Evolutionary conservation across 2,888 invertebrate genomes (phyloP), one percentile per base, ranked within the genome.

Genomic region (Cataglyphis rosenhaueri): DNA sequence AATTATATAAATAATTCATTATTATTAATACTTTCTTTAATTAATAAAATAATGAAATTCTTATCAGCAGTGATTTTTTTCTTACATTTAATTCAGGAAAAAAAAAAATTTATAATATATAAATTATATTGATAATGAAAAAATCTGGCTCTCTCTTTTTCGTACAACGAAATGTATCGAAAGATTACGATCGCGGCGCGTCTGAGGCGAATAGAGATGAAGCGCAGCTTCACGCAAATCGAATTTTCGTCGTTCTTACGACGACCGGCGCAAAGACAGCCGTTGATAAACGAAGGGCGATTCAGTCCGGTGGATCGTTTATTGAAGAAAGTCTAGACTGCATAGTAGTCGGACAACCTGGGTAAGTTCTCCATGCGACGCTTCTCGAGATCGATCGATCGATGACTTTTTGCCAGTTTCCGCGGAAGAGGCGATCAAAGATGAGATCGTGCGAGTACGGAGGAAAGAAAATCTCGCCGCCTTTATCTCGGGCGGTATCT

Each of bases 341-440:
- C 48, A 64, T 64, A 61, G 61, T 38, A 35, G 10, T 66, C 64
- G 57, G 38, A 78, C 44, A 84, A 52, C 15, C 75, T 61, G 32
- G 25, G 21, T 41, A 61, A 35, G 41, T 81, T 75, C 57, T 75
- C 25, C 18, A 25, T 55, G 59, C n/a, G 38, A 79, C 57, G 29
- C 66, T 76, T 70, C 15, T 8, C 70, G 61, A 38, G 48, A 62
- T 62, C 55, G 52, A 76, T 59, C 52, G 71, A 62, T 84, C 68
- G 64, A 66, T 78, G 81, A 57, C 44, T 81, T 84, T 83, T 78
- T 81, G 62, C 55, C 55, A 35, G 12, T 52, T 52, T 84, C 59
- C 86, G 82, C 87, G 87, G 84, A 90, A 85, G 52, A n/a, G 84
- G 86, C 88, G 88, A 91, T 89, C 87, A 88, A 89, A 90, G 87